These are phyloP conservation scores for Pristionchus exspectatus DNA, from an alignment of 2,888 invertebrate genomes.

Conservation along the genomic window DNA sequence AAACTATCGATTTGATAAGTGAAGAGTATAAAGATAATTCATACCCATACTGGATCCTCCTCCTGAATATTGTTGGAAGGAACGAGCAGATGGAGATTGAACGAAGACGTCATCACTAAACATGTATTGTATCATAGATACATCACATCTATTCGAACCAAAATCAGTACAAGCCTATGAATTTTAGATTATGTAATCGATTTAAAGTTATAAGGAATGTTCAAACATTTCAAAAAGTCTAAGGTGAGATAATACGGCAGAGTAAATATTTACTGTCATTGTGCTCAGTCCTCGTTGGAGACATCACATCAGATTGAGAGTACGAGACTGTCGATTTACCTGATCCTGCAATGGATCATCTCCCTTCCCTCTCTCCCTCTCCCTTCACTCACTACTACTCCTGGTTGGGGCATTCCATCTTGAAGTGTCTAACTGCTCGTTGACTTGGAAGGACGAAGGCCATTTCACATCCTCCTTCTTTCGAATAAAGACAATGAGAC, in stretches of 20 bases:
- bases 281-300: constrained; percentile 8
- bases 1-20: too few species aligned
- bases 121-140: too few species aligned
- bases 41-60: constrained; percentile 60
- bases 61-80: constrained; percentile 59
- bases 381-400: constrained; percentile 43
- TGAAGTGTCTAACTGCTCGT: constrained; percentile 66
- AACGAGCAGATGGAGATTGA: background rate
- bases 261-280: background rate
- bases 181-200: too few species aligned
- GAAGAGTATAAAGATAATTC: background rate
- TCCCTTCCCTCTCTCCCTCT: background rate
- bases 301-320: constrained; percentile 25
- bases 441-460: constrained; percentile 91
- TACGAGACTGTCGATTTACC: constrained; percentile 24
- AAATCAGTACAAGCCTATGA: too few species aligned
- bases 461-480: constrained; percentile 84
- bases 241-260: too few species aligned
- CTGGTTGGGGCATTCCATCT: constrained; percentile 63
- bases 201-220: background rate
- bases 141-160: too few species aligned
- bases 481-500: background rate
- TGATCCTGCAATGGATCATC: background rate
- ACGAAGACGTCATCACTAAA: constrained; percentile 37
- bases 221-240: background rate